A percentile compares a stretch with the other conserved stretches of the same genome.
phyloP scores from a whole-genome alignment of 2,888 invertebrate species.

The Euproctis similis region DNA sequence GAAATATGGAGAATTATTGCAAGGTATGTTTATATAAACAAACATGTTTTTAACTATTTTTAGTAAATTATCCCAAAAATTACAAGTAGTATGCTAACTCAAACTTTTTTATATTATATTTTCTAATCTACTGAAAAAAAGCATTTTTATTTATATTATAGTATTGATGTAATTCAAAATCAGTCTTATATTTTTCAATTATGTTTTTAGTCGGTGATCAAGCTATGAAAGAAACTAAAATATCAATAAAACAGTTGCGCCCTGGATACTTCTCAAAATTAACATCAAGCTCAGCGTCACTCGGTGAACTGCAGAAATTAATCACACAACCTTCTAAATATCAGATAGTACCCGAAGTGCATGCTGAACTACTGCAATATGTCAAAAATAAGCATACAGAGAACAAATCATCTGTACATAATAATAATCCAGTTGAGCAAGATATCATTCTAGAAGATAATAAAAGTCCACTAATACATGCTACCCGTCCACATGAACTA shows the following conservation, averaged over 20 bases:
- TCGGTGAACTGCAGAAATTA: slow-evolving; percentile 76
- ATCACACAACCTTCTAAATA: slow-evolving; percentile 46
- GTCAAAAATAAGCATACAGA: slow-evolving; percentile 61
- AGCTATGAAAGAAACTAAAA: slow-evolving; percentile 79
- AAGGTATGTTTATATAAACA: slow-evolving; percentile 67
- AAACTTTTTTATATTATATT: too few species aligned
- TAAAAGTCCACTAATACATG: slow-evolving; percentile 60
- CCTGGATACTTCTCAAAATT: slow-evolving; percentile 80
- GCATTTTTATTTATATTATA: too few species aligned
- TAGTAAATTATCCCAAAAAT: too few species aligned
- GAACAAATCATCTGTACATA: slow-evolving; percentile 24
- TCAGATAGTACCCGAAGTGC: slow-evolving; percentile 44
- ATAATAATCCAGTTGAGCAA: slow-evolving; percentile 16
- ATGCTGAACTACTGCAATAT: slow-evolving; percentile 55
- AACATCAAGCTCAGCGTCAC: slow-evolving; percentile 72
- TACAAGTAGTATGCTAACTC: too few species aligned
- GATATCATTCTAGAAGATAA: slow-evolving; percentile 53
- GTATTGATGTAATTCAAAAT: too few species aligned
- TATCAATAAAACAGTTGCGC: slow-evolving; percentile 80
- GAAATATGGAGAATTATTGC: slow-evolving; percentile 80
- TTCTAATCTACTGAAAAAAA: too few species aligned
- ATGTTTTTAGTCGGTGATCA: slow-evolving; percentile 78
- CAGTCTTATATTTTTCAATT: too few species aligned
- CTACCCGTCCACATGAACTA: slow-evolving; percentile 47
- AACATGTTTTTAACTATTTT: neutral